A percentile compares a stretch with the other conserved stretches of the same genome.
Conservation (phyloP, 2,797 vertebrate genomes). For the Coracias cyanogaster region DNA sequence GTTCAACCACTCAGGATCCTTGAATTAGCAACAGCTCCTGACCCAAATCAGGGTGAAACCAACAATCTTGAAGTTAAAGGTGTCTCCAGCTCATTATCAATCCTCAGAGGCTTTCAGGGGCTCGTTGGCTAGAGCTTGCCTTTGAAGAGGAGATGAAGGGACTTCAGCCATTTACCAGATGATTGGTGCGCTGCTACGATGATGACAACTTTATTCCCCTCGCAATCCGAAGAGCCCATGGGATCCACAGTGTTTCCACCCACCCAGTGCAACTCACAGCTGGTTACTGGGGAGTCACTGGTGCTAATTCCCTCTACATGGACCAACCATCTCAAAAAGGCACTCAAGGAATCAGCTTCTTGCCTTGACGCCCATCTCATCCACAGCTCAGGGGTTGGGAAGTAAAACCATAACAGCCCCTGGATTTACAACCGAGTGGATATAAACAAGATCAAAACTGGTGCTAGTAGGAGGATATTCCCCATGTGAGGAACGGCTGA, state of each 20-base stretch:
- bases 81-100: background rate
- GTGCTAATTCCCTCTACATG: background rate
- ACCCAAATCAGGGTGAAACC: background rate
- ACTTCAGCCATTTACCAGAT: background rate
- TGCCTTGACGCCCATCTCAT: background rate
- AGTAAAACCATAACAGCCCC: background rate
- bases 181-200: background rate
- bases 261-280: background rate
- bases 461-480: constrained; percentile 24
- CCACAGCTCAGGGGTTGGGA: background rate
- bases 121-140: background rate
- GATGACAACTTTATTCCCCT: background rate
- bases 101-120: background rate
- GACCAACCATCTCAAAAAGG: background rate
- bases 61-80: background rate
- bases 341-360: background rate
- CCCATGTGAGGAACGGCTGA: background rate
- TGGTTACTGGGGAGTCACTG: background rate
- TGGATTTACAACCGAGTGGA: constrained; percentile 27
- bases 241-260: background rate
- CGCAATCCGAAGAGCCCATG: background rate
- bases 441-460: constrained; percentile 31
- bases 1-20: background rate
- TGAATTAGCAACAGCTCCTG: background rate
- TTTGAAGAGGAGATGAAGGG: background rate